These are phyloP conservation scores for Ptilorrhoa leucosticta DNA, from an alignment of 2,113 vertebrate genomes.

Conservation along the genomic window DNA sequence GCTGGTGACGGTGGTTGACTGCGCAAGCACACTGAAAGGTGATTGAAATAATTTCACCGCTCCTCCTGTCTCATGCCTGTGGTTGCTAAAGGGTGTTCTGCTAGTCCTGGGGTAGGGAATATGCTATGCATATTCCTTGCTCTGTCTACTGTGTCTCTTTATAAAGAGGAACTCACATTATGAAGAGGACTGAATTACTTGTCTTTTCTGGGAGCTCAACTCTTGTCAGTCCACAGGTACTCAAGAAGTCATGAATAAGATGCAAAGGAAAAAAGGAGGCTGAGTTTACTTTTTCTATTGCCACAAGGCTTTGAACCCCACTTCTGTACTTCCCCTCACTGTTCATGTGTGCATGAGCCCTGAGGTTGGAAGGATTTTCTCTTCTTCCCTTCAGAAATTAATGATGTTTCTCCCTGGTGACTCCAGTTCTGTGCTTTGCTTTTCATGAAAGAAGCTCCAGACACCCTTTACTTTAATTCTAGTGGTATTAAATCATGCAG, in stretches of 20 bases:
- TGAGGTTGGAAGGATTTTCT: neutral
- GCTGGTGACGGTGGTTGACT: neutral
- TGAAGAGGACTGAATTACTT: neutral
- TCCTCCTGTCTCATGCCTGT: neutral
- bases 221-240: neutral
- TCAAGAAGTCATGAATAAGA: neutral
- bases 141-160: neutral
- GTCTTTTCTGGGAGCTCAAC: neutral
- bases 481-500: neutral
- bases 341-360: neutral
- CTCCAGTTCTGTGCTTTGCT: neutral
- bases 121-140: neutral
- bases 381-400: neutral
- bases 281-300: neutral
- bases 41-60: neutral
- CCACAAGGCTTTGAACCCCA: neutral
- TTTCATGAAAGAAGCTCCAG: neutral
- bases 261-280: neutral
- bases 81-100: neutral
- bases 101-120: neutral
- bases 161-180: neutral
- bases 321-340: neutral
- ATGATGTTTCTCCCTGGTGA: neutral
- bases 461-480: neutral
- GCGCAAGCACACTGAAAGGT: neutral